A percentile compares a stretch with the other conserved stretches of the same genome.
Evolutionary conservation across 2,888 invertebrate genomes (phyloP).

Genomic region (Steinernema carpocapsae): DNA sequence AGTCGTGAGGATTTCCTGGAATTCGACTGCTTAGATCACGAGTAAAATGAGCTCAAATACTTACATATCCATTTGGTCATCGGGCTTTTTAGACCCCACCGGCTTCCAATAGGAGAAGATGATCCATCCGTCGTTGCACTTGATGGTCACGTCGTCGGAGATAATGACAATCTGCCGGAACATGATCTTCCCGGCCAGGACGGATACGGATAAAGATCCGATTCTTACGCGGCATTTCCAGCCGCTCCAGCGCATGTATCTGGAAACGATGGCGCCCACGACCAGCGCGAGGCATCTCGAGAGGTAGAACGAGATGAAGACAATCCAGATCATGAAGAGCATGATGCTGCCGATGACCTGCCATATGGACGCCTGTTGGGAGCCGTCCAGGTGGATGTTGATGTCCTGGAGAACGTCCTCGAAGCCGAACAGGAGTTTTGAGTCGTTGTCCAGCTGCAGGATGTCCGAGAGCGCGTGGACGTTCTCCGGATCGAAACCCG

Average conservation of each 20-base stretch:
- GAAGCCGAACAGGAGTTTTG: constrained; percentile 12
- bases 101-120: constrained; percentile 98
- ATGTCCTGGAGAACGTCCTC: constrained; percentile 15
- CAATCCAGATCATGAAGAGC: constrained; percentile 55
- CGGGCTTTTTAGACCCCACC: constrained; percentile 85
- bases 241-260: constrained; percentile 46
- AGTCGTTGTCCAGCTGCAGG: constrained; percentile 10
- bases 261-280: not conserved
- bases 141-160: constrained; percentile 87
- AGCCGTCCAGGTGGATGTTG: not conserved
- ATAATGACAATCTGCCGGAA: constrained; percentile 90
- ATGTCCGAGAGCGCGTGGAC: constrained; percentile 18
- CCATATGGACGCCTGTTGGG: constrained; percentile 41
- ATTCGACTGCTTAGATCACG: not conserved
- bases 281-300: constrained; percentile 43
- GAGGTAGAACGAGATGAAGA: constrained; percentile 58
- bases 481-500: not conserved
- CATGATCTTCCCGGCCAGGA: constrained; percentile 97
- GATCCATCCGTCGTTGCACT: constrained; percentile 93
- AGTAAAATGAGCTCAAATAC: constrained; percentile 7
- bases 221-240: constrained; percentile 52
- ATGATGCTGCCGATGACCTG: constrained; percentile 46
- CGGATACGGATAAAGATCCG: constrained; percentile 90
- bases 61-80: constrained; percentile 75
- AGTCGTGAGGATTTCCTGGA: constrained; percentile 76